phyloP scores from a whole-genome alignment of 2,888 invertebrate species.

The Congeria kusceri region DNA sequence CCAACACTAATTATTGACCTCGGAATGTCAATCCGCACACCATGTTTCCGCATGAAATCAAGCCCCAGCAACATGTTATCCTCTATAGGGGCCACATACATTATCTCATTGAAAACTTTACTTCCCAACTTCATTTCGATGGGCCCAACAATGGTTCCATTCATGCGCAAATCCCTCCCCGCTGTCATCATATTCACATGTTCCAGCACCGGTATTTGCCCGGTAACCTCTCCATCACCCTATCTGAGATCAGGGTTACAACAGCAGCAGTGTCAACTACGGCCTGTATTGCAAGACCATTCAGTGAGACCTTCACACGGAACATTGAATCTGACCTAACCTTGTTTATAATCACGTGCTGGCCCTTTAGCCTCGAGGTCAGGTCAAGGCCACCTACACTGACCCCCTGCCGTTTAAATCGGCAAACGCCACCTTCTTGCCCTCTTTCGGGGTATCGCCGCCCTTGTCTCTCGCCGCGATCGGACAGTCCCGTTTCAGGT shows the following conservation, averaged over 20 bases:
- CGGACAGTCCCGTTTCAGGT: neutral
- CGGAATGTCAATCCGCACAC: too few species aligned
- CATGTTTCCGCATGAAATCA: too few species aligned
- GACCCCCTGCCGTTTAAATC: constrained; percentile 7
- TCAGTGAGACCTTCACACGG: neutral
- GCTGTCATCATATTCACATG: too few species aligned
- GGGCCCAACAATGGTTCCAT: too few species aligned
- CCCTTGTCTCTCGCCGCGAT: too few species aligned
- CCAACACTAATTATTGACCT: too few species aligned
- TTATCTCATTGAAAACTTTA: too few species aligned
- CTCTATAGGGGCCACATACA: too few species aligned
- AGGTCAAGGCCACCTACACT: neutral
- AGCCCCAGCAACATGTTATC: too few species aligned
- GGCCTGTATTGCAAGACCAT: neutral
- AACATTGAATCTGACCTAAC: constrained; percentile 13
- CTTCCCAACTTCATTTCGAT: too few species aligned
- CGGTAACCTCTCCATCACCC: neutral
- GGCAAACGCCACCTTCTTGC: neutral
- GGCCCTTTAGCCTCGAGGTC: neutral
- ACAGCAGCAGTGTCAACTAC: constrained; percentile 16
- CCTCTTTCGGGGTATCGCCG: neutral
- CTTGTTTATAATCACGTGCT: neutral
- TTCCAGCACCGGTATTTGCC: too few species aligned
- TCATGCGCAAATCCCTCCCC: too few species aligned
- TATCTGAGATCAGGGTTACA: constrained; percentile 11